A percentile compares a stretch with the other conserved stretches of the same genome.
phyloP scores from a whole-genome alignment of 2,888 invertebrate genomes.

The Tridacna crocea region DNA sequence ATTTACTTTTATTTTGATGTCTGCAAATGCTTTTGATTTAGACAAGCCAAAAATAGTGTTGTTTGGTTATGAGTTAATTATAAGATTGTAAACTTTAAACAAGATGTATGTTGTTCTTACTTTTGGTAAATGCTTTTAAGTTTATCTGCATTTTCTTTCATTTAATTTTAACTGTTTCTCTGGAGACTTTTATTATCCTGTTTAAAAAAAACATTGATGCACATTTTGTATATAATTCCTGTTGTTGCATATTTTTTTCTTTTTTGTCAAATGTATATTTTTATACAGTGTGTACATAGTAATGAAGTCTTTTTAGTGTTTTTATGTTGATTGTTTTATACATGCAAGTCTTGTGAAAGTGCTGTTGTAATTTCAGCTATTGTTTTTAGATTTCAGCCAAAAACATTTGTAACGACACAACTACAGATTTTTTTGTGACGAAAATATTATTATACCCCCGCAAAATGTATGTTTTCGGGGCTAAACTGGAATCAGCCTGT shows the following conservation, averaged over 20 bases:
- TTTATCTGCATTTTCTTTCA: too few relatives aligned
- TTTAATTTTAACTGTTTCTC: neutral
- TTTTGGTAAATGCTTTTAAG: too few relatives aligned
- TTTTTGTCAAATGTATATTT: conserved; percentile 16
- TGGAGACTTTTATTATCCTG: neutral
- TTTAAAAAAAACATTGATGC: neutral
- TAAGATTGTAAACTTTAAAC: too few relatives aligned
- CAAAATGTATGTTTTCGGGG: too few relatives aligned
- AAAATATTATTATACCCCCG: too few relatives aligned
- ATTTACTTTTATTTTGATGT: too few relatives aligned
- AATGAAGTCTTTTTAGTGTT: neutral
- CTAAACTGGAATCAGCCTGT: too few relatives aligned
- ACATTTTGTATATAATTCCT: neutral
- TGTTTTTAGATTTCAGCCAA: neutral
- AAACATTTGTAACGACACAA: neutral
- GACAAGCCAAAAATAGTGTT: too few relatives aligned
- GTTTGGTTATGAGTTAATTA: too few relatives aligned
- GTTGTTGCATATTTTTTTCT: neutral
- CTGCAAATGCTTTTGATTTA: too few relatives aligned
- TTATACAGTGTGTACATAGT: neutral
- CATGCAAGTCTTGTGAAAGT: conserved; percentile 15
- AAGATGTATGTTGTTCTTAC: too few relatives aligned
- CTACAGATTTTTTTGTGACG: neutral
- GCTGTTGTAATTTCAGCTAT: conserved; percentile 25
- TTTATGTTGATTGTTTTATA: neutral